Percentiles rank a stretch among this genome's conserved stretches.
Conservation (phyloP, 2,888 invertebrate species). For the Platypus cylindrus region DNA sequence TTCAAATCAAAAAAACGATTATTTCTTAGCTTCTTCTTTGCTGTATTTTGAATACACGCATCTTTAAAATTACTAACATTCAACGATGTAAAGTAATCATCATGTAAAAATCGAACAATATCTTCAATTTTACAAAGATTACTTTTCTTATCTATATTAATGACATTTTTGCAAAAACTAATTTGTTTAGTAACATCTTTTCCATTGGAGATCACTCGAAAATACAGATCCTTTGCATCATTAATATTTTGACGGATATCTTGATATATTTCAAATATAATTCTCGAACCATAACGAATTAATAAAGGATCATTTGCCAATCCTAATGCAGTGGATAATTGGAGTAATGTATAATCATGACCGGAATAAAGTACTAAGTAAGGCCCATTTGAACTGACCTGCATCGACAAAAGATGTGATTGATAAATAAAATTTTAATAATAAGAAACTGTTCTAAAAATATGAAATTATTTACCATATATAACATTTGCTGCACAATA, state of each 20-base stretch:
- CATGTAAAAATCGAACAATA: constrained; percentile 76
- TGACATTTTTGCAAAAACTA: constrained; percentile 61
- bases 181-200: constrained; percentile 71
- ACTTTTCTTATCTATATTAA: constrained; percentile 39
- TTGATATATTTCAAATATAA: constrained; percentile 80
- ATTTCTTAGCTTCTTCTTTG: no score
- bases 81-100: constrained; percentile 70
- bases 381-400: constrained; percentile 25
- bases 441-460: constrained; percentile 1
- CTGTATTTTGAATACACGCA: constrained; percentile 43
- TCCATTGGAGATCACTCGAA: constrained; percentile 76
- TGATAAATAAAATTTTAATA: no score
- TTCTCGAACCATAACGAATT: constrained; percentile 69
- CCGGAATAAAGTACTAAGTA: constrained; percentile 50
- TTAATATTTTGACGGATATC: constrained; percentile 36
- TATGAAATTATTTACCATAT: constrained; percentile 46
- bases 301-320: constrained; percentile 50
- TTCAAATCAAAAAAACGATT: not conserved
- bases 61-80: constrained; percentile 85
- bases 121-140: constrained; percentile 74
- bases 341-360: constrained; percentile 83
- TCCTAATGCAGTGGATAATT: constrained; percentile 69
- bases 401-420: no score
- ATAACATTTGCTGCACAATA: constrained; percentile 67
- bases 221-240: constrained; percentile 56